A percentile compares a stretch with the other conserved stretches of the same genome.
phyloP scores from a whole-genome alignment of 2,797 vertebrate species.

The Chelonia mydas region DNA sequence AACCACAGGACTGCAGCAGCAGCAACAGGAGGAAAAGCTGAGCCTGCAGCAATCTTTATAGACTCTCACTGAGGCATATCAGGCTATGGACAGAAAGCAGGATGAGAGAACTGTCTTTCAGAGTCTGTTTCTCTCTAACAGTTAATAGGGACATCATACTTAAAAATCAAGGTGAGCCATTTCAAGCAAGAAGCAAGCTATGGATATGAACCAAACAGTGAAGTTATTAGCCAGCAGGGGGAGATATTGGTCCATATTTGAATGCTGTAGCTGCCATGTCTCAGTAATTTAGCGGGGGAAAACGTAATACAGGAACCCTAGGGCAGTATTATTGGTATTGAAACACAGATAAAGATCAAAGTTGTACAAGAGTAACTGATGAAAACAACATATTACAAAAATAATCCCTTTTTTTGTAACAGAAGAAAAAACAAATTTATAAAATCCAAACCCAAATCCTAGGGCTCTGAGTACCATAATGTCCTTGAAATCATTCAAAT shows the following conservation, averaged over 20 bases:
- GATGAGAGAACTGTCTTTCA: neutral
- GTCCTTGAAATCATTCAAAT: neutral
- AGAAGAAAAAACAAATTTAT: neutral
- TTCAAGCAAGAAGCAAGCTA: neutral
- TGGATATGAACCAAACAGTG: no score
- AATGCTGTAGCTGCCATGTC: neutral
- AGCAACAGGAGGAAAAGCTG: neutral
- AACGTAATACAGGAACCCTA: neutral
- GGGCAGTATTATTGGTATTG: neutral
- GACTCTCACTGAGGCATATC: neutral
- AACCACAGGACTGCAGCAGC: no score
- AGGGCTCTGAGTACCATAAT: neutral
- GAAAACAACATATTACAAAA: neutral
- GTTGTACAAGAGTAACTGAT: neutral
- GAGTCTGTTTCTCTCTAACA: neutral
- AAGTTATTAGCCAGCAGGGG: constrained; percentile 27
- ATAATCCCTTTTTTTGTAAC: neutral
- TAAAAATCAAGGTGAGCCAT: neutral
- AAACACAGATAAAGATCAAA: neutral
- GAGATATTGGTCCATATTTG: constrained; percentile 60
- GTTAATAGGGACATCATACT: neutral
- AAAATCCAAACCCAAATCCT: neutral
- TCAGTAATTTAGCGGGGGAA: neutral
- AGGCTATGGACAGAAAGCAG: no score
- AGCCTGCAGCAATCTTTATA: neutral